phyloP scores from a whole-genome alignment of 2,113 vertebrate genomes.

The Dipodomys ordii region DNA sequence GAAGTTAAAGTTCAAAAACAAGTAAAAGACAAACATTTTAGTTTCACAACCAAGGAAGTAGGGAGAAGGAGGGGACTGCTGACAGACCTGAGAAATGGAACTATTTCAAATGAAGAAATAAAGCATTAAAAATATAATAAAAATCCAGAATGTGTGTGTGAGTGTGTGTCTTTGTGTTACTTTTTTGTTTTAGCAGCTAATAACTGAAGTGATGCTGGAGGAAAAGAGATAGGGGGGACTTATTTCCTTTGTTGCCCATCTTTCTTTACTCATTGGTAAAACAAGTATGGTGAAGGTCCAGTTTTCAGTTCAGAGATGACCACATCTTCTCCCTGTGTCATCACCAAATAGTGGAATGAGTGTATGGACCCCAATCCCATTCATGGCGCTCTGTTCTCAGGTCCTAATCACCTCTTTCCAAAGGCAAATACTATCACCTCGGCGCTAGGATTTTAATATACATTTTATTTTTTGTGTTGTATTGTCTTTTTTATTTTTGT shows the following conservation, averaged over 20 bases:
- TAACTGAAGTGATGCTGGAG: not conserved
- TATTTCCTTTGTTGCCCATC: not conserved
- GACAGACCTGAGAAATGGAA: not conserved
- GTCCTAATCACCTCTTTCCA: too few species aligned
- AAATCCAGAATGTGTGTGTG: not conserved
- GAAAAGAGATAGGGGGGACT: not conserved
- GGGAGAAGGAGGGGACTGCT: too few species aligned
- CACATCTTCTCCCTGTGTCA: not conserved
- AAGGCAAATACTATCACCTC: not conserved
- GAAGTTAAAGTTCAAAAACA: not conserved
- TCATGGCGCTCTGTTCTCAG: not conserved
- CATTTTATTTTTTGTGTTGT: not conserved
- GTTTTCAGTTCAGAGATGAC: too few species aligned
- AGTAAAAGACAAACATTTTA: constrained; percentile 1
- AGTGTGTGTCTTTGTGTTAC: not conserved
- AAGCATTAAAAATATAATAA: not conserved
- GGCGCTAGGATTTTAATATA: not conserved
- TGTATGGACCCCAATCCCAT: not conserved
- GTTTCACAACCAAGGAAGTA: not conserved
- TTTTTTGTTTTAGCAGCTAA: not conserved
- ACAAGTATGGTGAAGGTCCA: not conserved
- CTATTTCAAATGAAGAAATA: not conserved
- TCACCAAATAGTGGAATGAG: not conserved
- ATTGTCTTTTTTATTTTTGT: too few species aligned
- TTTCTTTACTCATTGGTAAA: not conserved